Percentiles rank a stretch among this genome's conserved stretches.
Evolutionary conservation across 2,797 vertebrate genomes (phyloP).

Genomic region (Myripristis murdjan): DNA sequence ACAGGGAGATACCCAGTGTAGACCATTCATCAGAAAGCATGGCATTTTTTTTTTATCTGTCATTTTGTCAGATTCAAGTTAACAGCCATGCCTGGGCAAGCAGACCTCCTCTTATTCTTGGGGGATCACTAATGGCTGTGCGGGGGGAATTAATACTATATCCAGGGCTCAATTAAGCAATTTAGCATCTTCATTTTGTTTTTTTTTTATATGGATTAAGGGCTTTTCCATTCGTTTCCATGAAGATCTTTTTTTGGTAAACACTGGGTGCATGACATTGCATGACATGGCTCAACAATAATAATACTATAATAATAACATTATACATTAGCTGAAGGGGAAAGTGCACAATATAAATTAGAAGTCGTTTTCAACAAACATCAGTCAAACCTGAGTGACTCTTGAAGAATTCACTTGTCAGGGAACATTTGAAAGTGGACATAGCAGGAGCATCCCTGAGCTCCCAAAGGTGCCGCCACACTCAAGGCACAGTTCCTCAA

Average conservation of each 20-base stretch:
- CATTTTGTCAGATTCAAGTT: constrained; percentile 46
- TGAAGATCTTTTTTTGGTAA: not conserved
- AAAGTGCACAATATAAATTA: too few species aligned
- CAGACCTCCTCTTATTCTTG: constrained; percentile 43
- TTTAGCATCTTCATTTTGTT: constrained; percentile 27
- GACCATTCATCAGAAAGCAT: constrained; percentile 44
- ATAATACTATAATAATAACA: too few species aligned
- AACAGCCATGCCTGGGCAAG: constrained; percentile 42
- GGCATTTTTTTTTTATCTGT: constrained; percentile 52
- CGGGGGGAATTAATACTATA: constrained; percentile 21
- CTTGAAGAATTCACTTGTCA: constrained; percentile 15
- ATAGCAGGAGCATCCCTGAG: too few species aligned
- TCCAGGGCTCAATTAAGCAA: constrained; percentile 38
- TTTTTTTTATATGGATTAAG: constrained; percentile 33
- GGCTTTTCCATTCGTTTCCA: constrained; percentile 28
- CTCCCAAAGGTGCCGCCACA: not conserved
- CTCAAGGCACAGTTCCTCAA: not conserved
- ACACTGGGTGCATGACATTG: not conserved
- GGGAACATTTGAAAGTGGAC: constrained; percentile 14
- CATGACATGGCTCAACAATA: too few species aligned
- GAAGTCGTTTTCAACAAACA: too few species aligned
- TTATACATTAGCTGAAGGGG: too few species aligned
- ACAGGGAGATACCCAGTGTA: constrained; percentile 24
- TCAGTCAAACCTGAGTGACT: too few species aligned
- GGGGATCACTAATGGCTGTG: constrained; percentile 51